Base-by-base conservation (phyloP, 2,888 invertebrate species). In the Sclerodermus sp. region DNA sequence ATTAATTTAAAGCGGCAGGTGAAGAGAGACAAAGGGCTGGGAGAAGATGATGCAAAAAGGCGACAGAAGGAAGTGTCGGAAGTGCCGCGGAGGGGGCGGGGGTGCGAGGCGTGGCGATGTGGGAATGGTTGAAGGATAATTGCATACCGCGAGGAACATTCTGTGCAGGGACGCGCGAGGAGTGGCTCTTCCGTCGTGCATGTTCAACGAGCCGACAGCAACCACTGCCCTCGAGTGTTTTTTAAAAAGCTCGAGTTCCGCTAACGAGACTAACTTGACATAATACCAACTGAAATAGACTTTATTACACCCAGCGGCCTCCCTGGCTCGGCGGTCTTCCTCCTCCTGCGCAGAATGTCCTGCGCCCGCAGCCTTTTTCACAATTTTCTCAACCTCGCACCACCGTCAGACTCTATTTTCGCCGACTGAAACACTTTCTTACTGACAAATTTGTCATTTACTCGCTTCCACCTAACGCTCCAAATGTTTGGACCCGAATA, bases 191-290 rank as follows among this genome's bases (percentile, higher is more conserved):
- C 49, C 52, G 57, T 54, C 66, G 74, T 66, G 67, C 76, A 76
- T 77, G 76, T 72, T 76, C 75, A 77, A 77, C 73, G 74, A 76
- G 75, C 70, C 66, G 64, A 65, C 70, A 68, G 71, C 69, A 67
- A 66, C 67, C 69, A 66, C 70, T 63, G 67, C 60, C 55, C 59
- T 58, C 64, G 66, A 71, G 65, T 67, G 67, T 68, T 68, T 64
- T 66, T 71, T 65, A 58, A 60, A 65, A 64, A 59, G 59, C 69
- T 68, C 62, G 66, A 72, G 70, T 66, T 62, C 64, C 64, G 59
- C 71, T 76, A 76, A 76, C 75, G 76, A 76, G 75, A 66, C 76
- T 77, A 77, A 77, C 75, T 74, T 74, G 76, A 76, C 77, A 72
- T 77, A 77, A 77, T 76, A 69, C 70, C 71, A 67, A 67, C 75